phyloP scores from a whole-genome alignment of 2,888 invertebrate genomes.

The Mantis religiosa region DNA sequence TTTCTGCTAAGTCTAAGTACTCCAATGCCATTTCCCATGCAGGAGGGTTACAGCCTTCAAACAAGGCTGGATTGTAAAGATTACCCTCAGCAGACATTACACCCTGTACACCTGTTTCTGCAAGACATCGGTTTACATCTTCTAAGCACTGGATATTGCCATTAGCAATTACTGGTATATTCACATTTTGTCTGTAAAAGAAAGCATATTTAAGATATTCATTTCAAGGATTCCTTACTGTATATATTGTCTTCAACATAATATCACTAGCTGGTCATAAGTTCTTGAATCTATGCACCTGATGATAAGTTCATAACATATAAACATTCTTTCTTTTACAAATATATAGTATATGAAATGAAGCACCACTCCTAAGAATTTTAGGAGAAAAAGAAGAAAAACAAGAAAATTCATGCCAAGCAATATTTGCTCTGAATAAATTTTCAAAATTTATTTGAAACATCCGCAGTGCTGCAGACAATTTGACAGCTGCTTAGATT shows the following conservation, averaged over 20 bases:
- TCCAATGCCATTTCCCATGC: constrained; percentile 86
- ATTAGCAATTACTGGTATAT: constrained; percentile 94
- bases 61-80: constrained; percentile 95
- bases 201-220: background rate
- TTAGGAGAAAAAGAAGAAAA: no score
- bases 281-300: no score
- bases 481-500: no score
- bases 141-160: constrained; percentile 91
- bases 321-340: no score
- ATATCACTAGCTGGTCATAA: no score
- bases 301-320: no score
- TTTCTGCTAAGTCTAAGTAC: constrained; percentile 76
- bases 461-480: no score
- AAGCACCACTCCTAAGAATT: no score
- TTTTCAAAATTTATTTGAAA: no score
- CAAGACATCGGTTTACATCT: constrained; percentile 80
- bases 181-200: constrained; percentile 67
- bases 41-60: constrained; percentile 71
- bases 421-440: no score
- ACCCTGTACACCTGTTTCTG: constrained; percentile 78
- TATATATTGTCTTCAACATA: background rate
- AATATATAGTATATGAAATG: no score
- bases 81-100: constrained; percentile 94
- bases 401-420: no score
- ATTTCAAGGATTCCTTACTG: background rate